Percentiles rank a stretch among this genome's conserved stretches.
Conservation (phyloP, 1,140 invertebrate genomes). For the Sinella curviseta region DNA sequence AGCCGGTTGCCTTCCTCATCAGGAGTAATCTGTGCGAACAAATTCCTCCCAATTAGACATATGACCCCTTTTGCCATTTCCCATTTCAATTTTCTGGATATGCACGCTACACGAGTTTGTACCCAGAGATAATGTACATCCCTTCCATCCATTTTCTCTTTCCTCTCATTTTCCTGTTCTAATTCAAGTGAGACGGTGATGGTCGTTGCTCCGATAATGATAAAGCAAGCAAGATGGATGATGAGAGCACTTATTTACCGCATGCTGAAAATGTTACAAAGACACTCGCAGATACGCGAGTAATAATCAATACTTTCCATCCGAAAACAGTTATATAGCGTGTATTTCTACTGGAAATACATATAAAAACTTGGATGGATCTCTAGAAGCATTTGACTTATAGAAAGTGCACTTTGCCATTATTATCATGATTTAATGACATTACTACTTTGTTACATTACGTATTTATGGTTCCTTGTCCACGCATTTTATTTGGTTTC, state of each 20-base stretch:
- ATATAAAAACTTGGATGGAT: too few relatives aligned
- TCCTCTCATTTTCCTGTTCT: background rate
- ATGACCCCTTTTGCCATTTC: conserved; percentile 44
- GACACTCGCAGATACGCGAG: background rate
- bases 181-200: conserved; percentile 8
- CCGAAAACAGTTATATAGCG: too few relatives aligned
- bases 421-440: background rate
- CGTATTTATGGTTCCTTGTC: background rate
- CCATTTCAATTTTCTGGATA: conserved; percentile 8
- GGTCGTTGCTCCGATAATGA: background rate
- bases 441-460: background rate
- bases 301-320: conserved; percentile 20
- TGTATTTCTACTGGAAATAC: too few relatives aligned
- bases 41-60: conserved; percentile 48
- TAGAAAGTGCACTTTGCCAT: background rate
- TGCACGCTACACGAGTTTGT: background rate
- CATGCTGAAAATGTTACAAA: background rate
- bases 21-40: conserved; percentile 39
- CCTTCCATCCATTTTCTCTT: background rate
- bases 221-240: background rate
- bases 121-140: background rate
- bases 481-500: background rate
- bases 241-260: background rate
- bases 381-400: background rate
- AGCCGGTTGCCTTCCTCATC: conserved; percentile 20